Conservation (phyloP, 2,888 invertebrate species). For the Coleophora deauratella region DNA sequence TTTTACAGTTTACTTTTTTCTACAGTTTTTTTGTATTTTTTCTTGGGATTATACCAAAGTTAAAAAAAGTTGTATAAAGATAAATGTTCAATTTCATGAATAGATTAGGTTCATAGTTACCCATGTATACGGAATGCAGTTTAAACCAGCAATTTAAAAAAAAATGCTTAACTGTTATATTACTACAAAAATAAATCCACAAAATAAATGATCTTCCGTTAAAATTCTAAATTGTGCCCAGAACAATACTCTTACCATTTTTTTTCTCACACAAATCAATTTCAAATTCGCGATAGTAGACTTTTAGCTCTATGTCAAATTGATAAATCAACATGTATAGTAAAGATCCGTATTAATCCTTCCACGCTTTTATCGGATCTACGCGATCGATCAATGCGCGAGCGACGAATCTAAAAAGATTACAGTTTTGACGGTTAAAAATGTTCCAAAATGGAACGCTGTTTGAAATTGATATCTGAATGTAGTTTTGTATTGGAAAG, state of each 20-base stretch:
- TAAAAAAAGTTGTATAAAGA: too few species aligned
- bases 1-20: too few species aligned
- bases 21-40: too few species aligned
- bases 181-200: too few species aligned
- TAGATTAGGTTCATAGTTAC: too few species aligned
- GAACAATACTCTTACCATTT: slow-evolving; percentile 31
- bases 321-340: slow-evolving; percentile 51
- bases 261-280: slow-evolving; percentile 58
- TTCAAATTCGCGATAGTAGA: slow-evolving; percentile 48
- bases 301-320: slow-evolving; percentile 46
- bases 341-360: slow-evolving; percentile 34
- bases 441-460: slow-evolving; percentile 1
- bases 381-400: slow-evolving; percentile 43
- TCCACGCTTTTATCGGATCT: slow-evolving; percentile 41
- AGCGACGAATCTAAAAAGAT: slow-evolving; percentile 21
- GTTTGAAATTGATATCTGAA: slow-evolving; percentile 4
- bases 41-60: too few species aligned
- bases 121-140: too few species aligned
- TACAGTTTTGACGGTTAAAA: slow-evolving; percentile 1
- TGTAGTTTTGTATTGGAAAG: neutral
- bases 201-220: too few species aligned
- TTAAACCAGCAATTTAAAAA: too few species aligned
- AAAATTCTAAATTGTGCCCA: too few species aligned
- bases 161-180: too few species aligned
- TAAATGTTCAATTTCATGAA: too few species aligned